These are phyloP conservation scores for Leptopilina clavipes DNA, from an alignment of 1,140 invertebrate genomes.

Conservation along the genomic window DNA sequence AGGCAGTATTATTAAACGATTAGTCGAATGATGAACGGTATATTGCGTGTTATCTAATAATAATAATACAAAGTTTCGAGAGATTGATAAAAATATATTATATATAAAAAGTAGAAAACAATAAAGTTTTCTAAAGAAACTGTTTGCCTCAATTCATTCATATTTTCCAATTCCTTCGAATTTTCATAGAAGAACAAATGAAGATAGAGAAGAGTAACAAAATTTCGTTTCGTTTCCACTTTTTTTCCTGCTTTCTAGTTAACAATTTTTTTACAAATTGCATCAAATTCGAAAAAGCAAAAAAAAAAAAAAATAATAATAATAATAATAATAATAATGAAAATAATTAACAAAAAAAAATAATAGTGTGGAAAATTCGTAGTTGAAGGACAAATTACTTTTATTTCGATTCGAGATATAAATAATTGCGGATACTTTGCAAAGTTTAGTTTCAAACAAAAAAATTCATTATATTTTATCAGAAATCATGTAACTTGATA, in stretches of 20 bases:
- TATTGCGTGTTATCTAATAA: slow-evolving; percentile 17
- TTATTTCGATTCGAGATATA: background rate
- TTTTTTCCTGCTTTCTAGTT: too few species aligned
- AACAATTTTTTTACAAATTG: too few species aligned
- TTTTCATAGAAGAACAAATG: too few species aligned
- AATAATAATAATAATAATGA: too few species aligned
- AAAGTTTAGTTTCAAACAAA: background rate
- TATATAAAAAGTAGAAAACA: slow-evolving; percentile 7
- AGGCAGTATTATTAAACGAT: slow-evolving; percentile 1
- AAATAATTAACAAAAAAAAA: too few species aligned
- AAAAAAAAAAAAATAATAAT: too few species aligned
- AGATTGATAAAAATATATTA: background rate
- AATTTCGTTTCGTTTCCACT: too few species aligned
- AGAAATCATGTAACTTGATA: slow-evolving; percentile 2
- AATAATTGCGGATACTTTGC: background rate
- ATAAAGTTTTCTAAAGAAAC: background rate
- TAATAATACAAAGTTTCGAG: background rate
- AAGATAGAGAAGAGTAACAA: too few species aligned
- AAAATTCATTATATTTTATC: background rate
- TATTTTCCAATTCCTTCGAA: background rate
- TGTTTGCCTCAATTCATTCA: background rate
- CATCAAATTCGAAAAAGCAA: too few species aligned
- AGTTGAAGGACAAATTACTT: too few species aligned
- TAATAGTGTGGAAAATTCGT: too few species aligned
- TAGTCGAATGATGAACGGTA: slow-evolving; percentile 2